A percentile compares a stretch with the other conserved stretches of the same genome.
Conservation (phyloP, 2,888 invertebrate genomes). For the Xestia xanthographa region DNA sequence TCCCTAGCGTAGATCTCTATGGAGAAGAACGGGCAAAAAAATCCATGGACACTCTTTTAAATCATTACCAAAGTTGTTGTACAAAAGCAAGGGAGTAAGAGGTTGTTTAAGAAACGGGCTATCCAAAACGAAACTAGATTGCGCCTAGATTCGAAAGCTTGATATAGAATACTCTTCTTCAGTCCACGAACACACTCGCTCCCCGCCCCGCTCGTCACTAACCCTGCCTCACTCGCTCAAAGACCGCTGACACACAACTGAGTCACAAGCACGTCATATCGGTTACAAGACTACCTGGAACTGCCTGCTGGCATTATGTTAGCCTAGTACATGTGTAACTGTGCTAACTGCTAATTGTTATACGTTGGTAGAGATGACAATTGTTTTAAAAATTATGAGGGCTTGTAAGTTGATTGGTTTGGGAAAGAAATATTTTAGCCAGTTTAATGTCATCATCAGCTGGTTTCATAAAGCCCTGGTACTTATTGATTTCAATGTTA, state of each 20-base stretch:
- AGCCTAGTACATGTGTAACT: conserved; percentile 17
- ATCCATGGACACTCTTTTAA: too few relatives aligned
- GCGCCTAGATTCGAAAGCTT: background rate
- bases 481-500: background rate
- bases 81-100: background rate
- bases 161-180: background rate
- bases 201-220: conserved; percentile 58
- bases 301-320: conserved; percentile 33
- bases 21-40: too few relatives aligned
- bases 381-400: conserved; percentile 1
- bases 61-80: background rate
- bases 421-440: background rate
- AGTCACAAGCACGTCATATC: conserved; percentile 64
- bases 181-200: too few relatives aligned
- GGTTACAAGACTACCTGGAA: conserved; percentile 64
- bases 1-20: too few relatives aligned
- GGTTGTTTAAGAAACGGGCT: too few relatives aligned
- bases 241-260: conserved; percentile 69
- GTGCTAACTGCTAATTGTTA: conserved; percentile 37
- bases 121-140: background rate
- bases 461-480: background rate
- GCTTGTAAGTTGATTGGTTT: background rate
- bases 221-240: conserved; percentile 24
- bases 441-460: background rate
- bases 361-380: background rate